Evolutionary conservation across 1,140 invertebrate species (phyloP).

Genomic region (Microplitis mediator): DNA sequence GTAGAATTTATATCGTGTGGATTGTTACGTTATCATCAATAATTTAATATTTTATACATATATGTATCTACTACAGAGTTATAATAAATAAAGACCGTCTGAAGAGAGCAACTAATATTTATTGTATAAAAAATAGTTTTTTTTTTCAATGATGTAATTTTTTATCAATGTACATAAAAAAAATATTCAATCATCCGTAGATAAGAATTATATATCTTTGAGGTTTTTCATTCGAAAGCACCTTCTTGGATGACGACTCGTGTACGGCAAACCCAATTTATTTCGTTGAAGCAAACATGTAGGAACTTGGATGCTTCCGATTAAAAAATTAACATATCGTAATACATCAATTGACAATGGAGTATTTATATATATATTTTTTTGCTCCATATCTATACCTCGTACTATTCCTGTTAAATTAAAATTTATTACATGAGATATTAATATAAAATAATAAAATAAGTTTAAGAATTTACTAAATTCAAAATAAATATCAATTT

Average conservation of each 20-base stretch:
- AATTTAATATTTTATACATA: too few relatives aligned
- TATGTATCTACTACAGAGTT: background rate
- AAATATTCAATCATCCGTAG: background rate
- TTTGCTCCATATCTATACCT: slow-evolving; percentile 61
- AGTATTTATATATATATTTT: slow-evolving; percentile 62
- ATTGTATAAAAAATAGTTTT: background rate
- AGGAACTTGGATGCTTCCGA: slow-evolving; percentile 48
- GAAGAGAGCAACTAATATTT: too few relatives aligned
- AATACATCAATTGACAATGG: slow-evolving; percentile 45
- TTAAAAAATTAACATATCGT: slow-evolving; percentile 48
- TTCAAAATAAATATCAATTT: too few relatives aligned
- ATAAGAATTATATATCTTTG: slow-evolving; percentile 10
- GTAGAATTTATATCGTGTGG: too few relatives aligned
- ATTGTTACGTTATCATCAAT: too few relatives aligned
- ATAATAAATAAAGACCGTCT: background rate
- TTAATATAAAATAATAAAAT: slow-evolving; percentile 11
- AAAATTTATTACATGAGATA: slow-evolving; percentile 21
- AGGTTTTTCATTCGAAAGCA: slow-evolving; percentile 39
- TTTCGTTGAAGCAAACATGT: slow-evolving; percentile 36
- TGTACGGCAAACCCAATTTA: slow-evolving; percentile 38
- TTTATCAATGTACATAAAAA: background rate
- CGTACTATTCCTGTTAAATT: slow-evolving; percentile 63
- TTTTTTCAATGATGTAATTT: background rate
- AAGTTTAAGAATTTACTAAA: background rate
- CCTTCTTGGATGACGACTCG: slow-evolving; percentile 43